These are phyloP conservation scores for Perognathus longimembris DNA, from an alignment of 2,113 vertebrate species.

Conservation along the genomic window DNA sequence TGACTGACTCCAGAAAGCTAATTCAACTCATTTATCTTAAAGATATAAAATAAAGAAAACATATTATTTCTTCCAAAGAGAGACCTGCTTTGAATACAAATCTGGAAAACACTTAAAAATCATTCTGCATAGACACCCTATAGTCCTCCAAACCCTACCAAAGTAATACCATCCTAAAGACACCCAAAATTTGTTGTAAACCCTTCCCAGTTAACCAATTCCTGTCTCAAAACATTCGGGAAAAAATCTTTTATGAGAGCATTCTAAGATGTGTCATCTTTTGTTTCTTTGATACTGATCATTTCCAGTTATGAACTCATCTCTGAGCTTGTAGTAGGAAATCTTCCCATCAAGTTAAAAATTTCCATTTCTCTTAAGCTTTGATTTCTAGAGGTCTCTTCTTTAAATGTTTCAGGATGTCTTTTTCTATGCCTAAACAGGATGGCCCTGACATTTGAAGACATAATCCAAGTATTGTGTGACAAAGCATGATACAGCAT, in stretches of 20 bases:
- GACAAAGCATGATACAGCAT: neutral
- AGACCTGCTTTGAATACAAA: neutral
- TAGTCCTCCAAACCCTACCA: neutral
- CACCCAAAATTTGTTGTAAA: neutral
- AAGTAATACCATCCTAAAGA: neutral
- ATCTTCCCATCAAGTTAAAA: neutral
- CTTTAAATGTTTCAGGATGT: neutral
- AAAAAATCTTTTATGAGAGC: neutral
- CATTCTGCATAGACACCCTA: neutral
- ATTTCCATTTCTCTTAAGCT: neutral
- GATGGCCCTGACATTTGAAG: neutral
- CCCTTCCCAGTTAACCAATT: neutral
- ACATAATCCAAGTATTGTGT: neutral
- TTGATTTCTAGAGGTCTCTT: neutral
- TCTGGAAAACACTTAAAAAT: neutral
- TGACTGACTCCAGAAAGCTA: neutral
- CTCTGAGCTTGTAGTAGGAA: neutral
- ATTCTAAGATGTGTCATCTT: neutral
- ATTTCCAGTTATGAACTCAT: constrained; percentile 9
- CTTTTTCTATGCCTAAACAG: neutral
- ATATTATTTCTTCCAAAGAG: neutral
- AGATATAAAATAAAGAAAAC: neutral
- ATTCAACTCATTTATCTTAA: neutral
- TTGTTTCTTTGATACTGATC: constrained; percentile 4
- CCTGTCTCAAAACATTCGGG: neutral